These are phyloP conservation scores for Falco rusticolus DNA, from an alignment of 2,797 vertebrate genomes.

Conservation along the genomic window DNA sequence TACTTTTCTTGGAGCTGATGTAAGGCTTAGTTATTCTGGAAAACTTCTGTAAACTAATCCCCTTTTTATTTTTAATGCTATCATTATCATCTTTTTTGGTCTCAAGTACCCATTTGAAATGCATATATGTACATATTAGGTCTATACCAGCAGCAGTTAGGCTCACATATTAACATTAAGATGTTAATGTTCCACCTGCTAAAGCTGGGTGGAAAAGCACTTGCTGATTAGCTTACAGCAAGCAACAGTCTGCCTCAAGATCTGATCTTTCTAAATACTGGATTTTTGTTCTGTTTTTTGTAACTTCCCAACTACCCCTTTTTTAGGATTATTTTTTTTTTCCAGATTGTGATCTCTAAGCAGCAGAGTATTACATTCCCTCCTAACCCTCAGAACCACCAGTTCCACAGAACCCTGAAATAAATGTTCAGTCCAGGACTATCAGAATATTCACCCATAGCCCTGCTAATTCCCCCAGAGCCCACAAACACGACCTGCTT, in stretches of 20 bases:
- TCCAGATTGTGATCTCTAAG: not conserved
- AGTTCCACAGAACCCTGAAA: not conserved
- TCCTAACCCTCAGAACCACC: not conserved
- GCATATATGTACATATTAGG: not conserved
- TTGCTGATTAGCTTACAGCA: not conserved
- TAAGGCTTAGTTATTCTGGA: not conserved
- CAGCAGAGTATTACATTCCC: not conserved
- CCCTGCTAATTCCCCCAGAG: not conserved
- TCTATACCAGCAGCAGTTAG: not conserved
- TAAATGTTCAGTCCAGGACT: not conserved
- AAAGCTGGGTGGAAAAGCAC: not conserved
- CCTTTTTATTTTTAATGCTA: not conserved
- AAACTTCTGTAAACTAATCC: not conserved
- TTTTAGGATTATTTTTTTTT: not conserved
- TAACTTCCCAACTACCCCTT: not conserved
- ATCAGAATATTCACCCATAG: not conserved
- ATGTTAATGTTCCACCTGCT: not conserved
- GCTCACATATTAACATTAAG: not conserved
- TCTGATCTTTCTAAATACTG: not conserved
- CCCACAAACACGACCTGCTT: not conserved
- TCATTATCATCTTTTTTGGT: not conserved
- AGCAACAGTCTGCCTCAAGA: not conserved
- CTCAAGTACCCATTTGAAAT: not conserved
- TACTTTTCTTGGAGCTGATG: not conserved
- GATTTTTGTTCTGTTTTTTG: not conserved